Evolutionary conservation across 2,113 vertebrate genomes (phyloP).

Genomic region (Prionailurus viverrinus): DNA sequence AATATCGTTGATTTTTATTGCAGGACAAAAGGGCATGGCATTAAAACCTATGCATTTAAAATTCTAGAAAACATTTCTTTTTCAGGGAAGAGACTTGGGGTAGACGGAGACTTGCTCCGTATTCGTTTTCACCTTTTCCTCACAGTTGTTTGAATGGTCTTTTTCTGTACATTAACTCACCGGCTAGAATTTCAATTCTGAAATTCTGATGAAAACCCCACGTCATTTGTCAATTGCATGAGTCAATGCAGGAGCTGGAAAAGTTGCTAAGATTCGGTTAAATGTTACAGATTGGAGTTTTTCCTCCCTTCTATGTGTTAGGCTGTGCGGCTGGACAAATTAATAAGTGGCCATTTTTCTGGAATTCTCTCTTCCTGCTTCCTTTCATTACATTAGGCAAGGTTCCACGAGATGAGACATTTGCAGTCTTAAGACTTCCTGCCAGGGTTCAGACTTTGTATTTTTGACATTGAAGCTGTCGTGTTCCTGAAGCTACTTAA

Average conservation of each 20-base stretch:
- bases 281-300: conserved; percentile 71
- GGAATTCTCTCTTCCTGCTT: conserved; percentile 86
- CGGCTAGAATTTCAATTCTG: conserved; percentile 63
- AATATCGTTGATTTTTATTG: conserved; percentile 52
- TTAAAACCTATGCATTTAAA: conserved; percentile 59
- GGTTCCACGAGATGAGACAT: conserved; percentile 86
- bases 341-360: conserved; percentile 83
- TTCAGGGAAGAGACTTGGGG: background rate
- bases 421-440: conserved; percentile 89
- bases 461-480: conserved; percentile 87
- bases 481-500: conserved; percentile 86
- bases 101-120: background rate
- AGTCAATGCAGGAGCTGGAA: conserved; percentile 71
- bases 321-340: conserved; percentile 71
- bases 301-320: conserved; percentile 75
- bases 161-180: conserved; percentile 51
- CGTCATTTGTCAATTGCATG: conserved; percentile 67
- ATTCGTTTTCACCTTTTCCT: conserved; percentile 56
- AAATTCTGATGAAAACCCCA: conserved; percentile 78
- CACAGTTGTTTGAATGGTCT: background rate
- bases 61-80: conserved; percentile 55
- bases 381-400: conserved; percentile 86
- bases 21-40: conserved; percentile 52
- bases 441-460: conserved; percentile 85
- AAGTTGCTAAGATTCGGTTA: conserved; percentile 73